A percentile compares a stretch with the other conserved stretches of the same genome.
phyloP scores from a whole-genome alignment of 1,140 invertebrate species.

The Diorhabda elongata region DNA sequence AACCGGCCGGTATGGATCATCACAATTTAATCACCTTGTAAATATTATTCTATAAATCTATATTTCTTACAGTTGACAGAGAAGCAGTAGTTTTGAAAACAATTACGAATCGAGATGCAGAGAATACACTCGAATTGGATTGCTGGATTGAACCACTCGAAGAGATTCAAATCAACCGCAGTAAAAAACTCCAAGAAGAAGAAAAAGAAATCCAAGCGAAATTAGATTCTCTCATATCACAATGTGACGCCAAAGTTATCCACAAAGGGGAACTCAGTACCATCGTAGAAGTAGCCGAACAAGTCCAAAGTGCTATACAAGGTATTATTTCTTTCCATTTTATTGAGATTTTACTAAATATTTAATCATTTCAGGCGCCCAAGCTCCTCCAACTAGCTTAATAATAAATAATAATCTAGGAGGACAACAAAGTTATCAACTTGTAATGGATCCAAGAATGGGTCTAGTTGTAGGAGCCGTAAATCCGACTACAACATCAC shows the following conservation, averaged over 20 bases:
- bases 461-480: constrained; percentile 50
- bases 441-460: constrained; percentile 53
- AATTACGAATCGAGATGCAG: constrained; percentile 30
- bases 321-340: constrained; percentile 19
- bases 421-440: constrained; percentile 40
- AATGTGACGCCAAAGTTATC: constrained; percentile 32
- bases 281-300: constrained; percentile 32
- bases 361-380: constrained; percentile 25
- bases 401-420: constrained; percentile 24
- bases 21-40: background rate
- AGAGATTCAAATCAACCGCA: constrained; percentile 28
- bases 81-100: constrained; percentile 42
- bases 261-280: constrained; percentile 31
- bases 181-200: constrained; percentile 28
- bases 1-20: background rate
- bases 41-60: constrained; percentile 6
- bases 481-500: constrained; percentile 12
- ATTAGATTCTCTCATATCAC: constrained; percentile 27
- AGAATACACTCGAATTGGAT: constrained; percentile 38
- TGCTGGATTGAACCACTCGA: constrained; percentile 36
- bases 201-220: constrained; percentile 27
- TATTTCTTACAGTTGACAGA: constrained; percentile 33
- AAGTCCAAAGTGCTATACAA: constrained; percentile 28
- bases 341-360: background rate
- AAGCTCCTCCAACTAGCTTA: constrained; percentile 20